phyloP scores from a whole-genome alignment of 2,888 invertebrate species.

The Melanargia galathea region DNA sequence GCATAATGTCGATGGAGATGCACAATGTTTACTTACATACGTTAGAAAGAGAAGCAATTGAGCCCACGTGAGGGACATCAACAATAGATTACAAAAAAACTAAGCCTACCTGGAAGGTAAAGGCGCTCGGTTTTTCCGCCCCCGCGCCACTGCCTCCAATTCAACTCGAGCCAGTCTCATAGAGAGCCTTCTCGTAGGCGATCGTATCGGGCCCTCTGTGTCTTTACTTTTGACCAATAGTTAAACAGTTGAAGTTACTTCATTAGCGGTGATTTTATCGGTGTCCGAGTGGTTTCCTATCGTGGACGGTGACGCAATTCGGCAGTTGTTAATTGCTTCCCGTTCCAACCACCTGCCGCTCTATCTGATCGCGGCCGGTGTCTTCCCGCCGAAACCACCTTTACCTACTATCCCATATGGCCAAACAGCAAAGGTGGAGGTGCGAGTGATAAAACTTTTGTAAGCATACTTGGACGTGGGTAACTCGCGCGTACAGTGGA shows the following conservation, averaged over 20 bases:
- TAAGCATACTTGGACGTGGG: conserved; percentile 57
- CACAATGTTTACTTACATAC: conserved; percentile 40
- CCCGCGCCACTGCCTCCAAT: conserved; percentile 55
- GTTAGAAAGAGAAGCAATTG: conserved; percentile 58
- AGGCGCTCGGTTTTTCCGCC: conserved; percentile 57
- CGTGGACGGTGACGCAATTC: conserved; percentile 51
- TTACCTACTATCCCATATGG: conserved; percentile 19
- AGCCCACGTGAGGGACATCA: conserved; percentile 75
- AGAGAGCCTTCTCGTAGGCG: conserved; percentile 60
- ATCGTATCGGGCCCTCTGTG: conserved; percentile 46
- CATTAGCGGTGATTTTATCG: conserved; percentile 50
- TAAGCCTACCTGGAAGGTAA: conserved; percentile 74
- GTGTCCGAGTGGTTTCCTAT: conserved; percentile 45
- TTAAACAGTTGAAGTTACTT: conserved; percentile 40
- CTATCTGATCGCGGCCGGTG: conserved; percentile 54
- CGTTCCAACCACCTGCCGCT: conserved; percentile 60
- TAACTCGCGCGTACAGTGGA: conserved; percentile 48
- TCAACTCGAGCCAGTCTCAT: conserved; percentile 60
- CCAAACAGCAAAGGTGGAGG: no score
- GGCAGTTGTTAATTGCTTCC: conserved; percentile 52
- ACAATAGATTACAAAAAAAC: conserved; percentile 76
- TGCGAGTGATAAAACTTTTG: conserved; percentile 38
- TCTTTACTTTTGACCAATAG: conserved; percentile 14
- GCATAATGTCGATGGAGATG: conserved; percentile 51
- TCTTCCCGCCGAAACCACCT: conserved; percentile 65